These are phyloP conservation scores for Lycodopsis pacificus DNA, from an alignment of 2,797 vertebrate species.

Conservation along the genomic window DNA sequence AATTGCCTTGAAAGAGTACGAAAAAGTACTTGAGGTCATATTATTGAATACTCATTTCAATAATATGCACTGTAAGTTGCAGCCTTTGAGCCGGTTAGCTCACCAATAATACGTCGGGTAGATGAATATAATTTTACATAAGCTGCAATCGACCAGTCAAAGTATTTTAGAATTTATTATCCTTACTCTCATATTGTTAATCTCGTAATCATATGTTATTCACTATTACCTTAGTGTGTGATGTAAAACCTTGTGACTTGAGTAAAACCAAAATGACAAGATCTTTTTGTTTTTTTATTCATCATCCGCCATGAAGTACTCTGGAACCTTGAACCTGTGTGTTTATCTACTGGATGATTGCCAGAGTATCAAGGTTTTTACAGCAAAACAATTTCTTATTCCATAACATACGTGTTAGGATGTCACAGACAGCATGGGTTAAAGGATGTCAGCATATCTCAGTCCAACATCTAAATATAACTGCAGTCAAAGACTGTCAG, in stretches of 20 bases:
- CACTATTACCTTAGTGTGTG: neutral
- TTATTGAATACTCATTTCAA: neutral
- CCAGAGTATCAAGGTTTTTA: slow-evolving; percentile 3
- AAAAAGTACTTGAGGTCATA: neutral
- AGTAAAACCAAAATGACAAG: neutral
- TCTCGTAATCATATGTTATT: neutral
- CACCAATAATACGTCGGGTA: neutral
- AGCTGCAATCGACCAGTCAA: neutral
- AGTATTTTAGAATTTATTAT: neutral
- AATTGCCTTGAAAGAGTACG: neutral
- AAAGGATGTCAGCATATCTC: neutral
- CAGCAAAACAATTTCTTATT: neutral
- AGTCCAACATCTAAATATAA: neutral
- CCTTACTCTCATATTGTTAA: neutral
- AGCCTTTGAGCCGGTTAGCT: neutral
- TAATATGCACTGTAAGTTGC: too few relatives aligned
- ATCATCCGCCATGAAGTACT: neutral
- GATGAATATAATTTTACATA: neutral
- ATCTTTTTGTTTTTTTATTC: neutral
- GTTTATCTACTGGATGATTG: slow-evolving; percentile 3
- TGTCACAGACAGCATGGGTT: neutral
- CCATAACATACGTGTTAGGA: neutral
- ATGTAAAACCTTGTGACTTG: neutral
- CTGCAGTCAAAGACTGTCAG: neutral
- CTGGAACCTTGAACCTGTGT: neutral